Percentiles rank a stretch among this genome's conserved stretches.
Evolutionary conservation across 2,797 vertebrate genomes (phyloP).

Genomic region (Potorous gilbertii): DNA sequence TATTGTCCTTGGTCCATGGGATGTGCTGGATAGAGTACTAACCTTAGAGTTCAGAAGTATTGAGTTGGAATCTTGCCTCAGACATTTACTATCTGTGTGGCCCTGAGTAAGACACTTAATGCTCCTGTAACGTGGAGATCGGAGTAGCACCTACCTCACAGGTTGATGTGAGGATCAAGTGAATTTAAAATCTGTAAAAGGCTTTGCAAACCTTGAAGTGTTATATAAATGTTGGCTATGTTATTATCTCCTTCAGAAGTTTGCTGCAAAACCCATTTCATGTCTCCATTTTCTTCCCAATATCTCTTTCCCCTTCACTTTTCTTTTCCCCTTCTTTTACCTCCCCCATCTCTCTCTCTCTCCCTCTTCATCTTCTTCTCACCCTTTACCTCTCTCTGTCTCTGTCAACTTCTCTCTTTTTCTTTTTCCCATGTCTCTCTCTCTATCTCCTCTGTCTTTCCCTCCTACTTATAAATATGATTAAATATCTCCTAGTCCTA

Average conservation of each 20-base stretch:
- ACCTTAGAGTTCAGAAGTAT: not conserved
- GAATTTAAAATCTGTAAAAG: not conserved
- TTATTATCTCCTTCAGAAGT: slow-evolving; percentile 2
- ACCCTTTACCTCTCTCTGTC: slow-evolving; percentile 3
- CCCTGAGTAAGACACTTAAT: not conserved
- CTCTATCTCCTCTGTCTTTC: not conserved
- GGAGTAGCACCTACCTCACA: not conserved
- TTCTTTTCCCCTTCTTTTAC: not conserved
- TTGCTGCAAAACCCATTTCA: slow-evolving; percentile 23
- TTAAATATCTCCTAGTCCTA: not conserved
- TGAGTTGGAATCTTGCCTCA: not conserved
- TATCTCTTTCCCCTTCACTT: not conserved
- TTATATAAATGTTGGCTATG: not conserved
- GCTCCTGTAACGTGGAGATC: not conserved
- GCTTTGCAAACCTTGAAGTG: not conserved
- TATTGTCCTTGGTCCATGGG: not conserved
- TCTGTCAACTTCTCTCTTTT: not conserved
- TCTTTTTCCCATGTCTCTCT: slow-evolving; percentile 18
- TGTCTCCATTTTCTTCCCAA: slow-evolving; percentile 5
- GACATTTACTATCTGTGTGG: not conserved
- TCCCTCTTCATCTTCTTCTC: not conserved
- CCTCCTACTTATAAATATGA: not conserved
- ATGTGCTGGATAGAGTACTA: not conserved
- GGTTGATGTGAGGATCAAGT: not conserved
- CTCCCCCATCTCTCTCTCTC: not conserved